Percentiles rank a stretch among this genome's conserved stretches.
These are phyloP conservation scores for Halocaridina rubra DNA, from an alignment of 2,888 invertebrate genomes.

Conservation along the genomic window DNA sequence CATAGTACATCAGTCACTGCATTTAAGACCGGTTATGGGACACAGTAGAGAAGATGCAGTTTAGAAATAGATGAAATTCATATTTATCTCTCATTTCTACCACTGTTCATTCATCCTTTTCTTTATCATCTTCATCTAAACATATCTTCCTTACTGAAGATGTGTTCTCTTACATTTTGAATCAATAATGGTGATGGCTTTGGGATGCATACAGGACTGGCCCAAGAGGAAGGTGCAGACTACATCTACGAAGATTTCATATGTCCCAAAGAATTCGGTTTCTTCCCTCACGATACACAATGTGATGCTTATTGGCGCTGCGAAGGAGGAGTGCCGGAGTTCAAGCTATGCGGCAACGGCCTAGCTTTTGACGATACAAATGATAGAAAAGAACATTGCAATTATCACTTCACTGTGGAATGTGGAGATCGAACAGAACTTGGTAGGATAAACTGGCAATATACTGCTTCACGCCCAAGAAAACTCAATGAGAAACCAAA, in stretches of 20 bases:
- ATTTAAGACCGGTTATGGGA: no score
- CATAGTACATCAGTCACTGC: no score
- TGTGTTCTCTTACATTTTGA: no score
- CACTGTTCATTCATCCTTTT: no score
- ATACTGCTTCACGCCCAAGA: background rate
- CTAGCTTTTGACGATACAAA: constrained; percentile 67
- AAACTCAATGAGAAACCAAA: no score
- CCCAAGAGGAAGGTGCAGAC: constrained; percentile 17
- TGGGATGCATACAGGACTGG: constrained; percentile 25
- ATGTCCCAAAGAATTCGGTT: constrained; percentile 93
- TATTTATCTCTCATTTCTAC: no score
- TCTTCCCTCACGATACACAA: constrained; percentile 88
- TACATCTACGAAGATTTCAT: constrained; percentile 74
- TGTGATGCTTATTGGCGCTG: constrained; percentile 67
- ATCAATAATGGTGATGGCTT: constrained; percentile 15
- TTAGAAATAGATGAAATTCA: no score
- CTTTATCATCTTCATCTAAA: no score
- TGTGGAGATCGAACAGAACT: constrained; percentile 66
- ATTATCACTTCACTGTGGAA: constrained; percentile 67
- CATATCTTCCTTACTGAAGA: no score
- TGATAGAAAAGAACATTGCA: constrained; percentile 66
- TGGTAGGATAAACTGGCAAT: constrained; percentile 64
- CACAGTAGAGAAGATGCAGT: no score
- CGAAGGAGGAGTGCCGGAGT: constrained; percentile 65
- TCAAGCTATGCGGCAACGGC: constrained; percentile 67